phyloP scores from a whole-genome alignment of 2,797 vertebrate genomes.

The Sylvia borin region DNA sequence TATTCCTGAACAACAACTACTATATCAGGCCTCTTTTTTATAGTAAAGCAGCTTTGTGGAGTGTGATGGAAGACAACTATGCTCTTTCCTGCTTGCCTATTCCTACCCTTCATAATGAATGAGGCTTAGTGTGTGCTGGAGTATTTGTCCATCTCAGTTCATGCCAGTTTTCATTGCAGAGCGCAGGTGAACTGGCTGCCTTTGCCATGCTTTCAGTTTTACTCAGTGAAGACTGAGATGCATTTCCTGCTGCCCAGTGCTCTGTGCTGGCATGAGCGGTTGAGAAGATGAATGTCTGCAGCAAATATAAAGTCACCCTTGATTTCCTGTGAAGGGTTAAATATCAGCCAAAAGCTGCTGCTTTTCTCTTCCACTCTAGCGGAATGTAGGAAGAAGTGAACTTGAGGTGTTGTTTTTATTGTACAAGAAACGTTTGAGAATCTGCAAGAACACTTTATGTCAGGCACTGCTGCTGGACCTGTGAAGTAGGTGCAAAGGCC shows the following conservation, averaged over 20 bases:
- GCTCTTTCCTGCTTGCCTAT: not conserved
- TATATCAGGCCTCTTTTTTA: not conserved
- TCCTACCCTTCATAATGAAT: not conserved
- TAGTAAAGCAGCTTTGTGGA: not conserved
- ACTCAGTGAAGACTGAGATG: not conserved
- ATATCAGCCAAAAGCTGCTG: not conserved
- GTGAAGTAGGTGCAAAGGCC: not conserved
- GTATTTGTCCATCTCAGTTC: not conserved
- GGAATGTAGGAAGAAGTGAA: not conserved
- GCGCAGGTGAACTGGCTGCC: not conserved
- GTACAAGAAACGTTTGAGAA: not conserved
- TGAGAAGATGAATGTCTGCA: not conserved
- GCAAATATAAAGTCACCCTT: not conserved
- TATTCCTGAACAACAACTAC: not conserved
- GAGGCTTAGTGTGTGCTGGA: not conserved
- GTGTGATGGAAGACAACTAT: not conserved
- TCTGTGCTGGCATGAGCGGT: accelerated
- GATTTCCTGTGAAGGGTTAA: not conserved
- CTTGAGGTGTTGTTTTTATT: not conserved
- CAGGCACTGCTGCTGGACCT: not conserved
- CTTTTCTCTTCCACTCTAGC: not conserved
- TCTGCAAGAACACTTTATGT: not conserved
- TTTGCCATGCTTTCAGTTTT: not conserved
- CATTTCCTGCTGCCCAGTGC: not conserved
- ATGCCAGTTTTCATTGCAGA: not conserved